These are phyloP conservation scores for Prosapia bicincta DNA, from an alignment of 2,888 invertebrate genomes.

Conservation along the genomic window DNA sequence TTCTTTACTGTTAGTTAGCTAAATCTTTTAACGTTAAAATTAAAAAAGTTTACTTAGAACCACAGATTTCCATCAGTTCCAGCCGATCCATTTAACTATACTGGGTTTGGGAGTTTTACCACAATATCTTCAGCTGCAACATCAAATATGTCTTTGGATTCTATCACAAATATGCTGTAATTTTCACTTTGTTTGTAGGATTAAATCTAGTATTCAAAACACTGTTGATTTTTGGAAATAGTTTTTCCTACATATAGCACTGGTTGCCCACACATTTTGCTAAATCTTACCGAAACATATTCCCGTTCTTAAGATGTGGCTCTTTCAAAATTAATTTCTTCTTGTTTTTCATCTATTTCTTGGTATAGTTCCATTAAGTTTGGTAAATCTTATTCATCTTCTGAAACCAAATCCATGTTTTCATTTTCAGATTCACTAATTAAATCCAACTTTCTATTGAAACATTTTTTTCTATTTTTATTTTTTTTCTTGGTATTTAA, in stretches of 20 bases:
- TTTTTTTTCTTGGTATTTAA: background rate
- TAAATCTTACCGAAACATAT: background rate
- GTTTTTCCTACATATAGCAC: too few relatives aligned
- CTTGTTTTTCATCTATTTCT: background rate
- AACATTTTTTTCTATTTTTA: background rate
- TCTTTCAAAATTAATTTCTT: background rate
- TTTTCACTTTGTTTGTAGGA: conserved; percentile 7
- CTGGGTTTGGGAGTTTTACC: too few relatives aligned
- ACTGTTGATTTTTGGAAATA: conserved; percentile 9
- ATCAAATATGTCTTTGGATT: conserved; percentile 14
- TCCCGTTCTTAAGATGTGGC: background rate
- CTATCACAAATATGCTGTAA: conserved; percentile 9
- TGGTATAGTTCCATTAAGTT: background rate
- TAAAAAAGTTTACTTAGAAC: too few relatives aligned
- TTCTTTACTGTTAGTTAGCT: too few relatives aligned
- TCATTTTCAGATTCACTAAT: too few relatives aligned
- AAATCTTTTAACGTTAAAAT: too few relatives aligned
- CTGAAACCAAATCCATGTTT: too few relatives aligned
- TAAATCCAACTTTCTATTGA: background rate
- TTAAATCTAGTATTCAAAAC: conserved; percentile 14
- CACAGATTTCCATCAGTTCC: too few relatives aligned
- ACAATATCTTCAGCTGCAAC: background rate
- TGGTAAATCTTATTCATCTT: too few relatives aligned
- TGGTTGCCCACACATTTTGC: conserved; percentile 4
- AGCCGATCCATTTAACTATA: too few relatives aligned